A percentile compares a stretch with the other conserved stretches of the same genome.
These are phyloP conservation scores for Hoplostethus mediterraneus DNA, from an alignment of 2,797 vertebrate species.

Conservation along the genomic window DNA sequence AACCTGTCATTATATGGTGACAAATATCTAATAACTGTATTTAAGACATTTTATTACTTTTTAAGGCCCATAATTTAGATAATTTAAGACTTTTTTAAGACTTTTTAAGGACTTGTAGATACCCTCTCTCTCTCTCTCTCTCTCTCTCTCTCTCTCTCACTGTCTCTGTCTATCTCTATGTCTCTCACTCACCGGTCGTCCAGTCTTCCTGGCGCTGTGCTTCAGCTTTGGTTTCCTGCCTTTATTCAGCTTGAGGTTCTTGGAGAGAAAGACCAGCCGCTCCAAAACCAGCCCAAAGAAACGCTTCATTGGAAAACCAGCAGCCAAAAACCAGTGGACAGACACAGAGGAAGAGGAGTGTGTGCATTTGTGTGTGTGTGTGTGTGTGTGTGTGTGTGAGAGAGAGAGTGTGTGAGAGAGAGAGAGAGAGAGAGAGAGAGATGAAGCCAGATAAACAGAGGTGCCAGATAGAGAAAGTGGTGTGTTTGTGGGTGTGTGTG, in stretches of 20 bases:
- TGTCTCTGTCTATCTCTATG: neutral
- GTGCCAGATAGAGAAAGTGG: constrained; percentile 26
- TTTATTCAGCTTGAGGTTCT: constrained; percentile 49
- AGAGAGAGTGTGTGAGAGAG: neutral
- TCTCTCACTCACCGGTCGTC: constrained; percentile 53
- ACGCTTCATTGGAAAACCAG: constrained; percentile 58
- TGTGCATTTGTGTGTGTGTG: neutral
- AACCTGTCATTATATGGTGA: no score
- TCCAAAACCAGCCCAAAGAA: constrained; percentile 57
- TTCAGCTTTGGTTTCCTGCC: constrained; percentile 59
- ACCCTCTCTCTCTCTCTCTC: neutral
- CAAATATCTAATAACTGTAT: no score
- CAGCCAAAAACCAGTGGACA: neutral
- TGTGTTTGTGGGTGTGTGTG: constrained; percentile 39
- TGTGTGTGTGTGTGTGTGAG: constrained; percentile 9
- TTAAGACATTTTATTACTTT: no score
- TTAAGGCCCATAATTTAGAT: no score
- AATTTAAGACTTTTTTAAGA: no score
- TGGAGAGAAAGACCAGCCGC: constrained; percentile 52
- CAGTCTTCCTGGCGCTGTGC: constrained; percentile 20
- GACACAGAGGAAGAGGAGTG: neutral
- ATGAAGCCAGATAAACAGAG: neutral
- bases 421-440: constrained; percentile 11
- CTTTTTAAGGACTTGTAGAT: no score
- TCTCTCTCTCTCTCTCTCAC: neutral